Base-by-base conservation (phyloP, 1,140 invertebrate species). In the Leptopilina boulardi region DNA sequence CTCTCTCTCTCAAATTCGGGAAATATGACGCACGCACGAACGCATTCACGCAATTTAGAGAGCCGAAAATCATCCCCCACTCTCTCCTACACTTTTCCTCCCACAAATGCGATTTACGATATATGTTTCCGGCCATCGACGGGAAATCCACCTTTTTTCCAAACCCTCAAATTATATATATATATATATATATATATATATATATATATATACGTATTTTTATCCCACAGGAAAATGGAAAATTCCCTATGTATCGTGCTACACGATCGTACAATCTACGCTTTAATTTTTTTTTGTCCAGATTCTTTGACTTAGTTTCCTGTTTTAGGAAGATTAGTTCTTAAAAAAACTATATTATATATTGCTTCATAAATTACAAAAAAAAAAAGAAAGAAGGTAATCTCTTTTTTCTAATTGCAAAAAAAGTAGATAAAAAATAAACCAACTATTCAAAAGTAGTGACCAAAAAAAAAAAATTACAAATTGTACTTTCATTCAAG, bases 1-100 rank as follows among this genome's bases (percentile, higher is more conserved):
- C 30, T 34, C 30, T 66, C 56, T 18, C 19, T 66, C 23, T 66
- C 23, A 21, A 23, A 66, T 66, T 66, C 56, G 23, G 56, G 56
- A 66, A 66, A 66, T 66, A 66, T 66, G 56, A 30, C 21, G 3
- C 56, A 66, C 56, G 56, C 56, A 30, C 56, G 21, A 66, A 15
- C 23, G 56, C 56, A 66, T 21, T 66, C 56, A 66, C 56, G 56
- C 56, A 66, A 66, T 66, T 21, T 21, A 11, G 23, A 66, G 23
- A 21, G 56, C 21, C 56, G 11, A 66, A 66, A 66, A 66, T 66
- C 56, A 66, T 21, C 56, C 23, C 23, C 56, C 11, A 66, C 11
- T 21, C 21, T 30, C 23, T 21, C 30, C 30, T 6, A 34, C 30
- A 2, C 6, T 6, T 34, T 34, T 34, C 6, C 30, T 34, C 30